These are phyloP conservation scores for Propithecus perrieri DNA, from an alignment of 2,797 vertebrate species.

Conservation along the genomic window DNA sequence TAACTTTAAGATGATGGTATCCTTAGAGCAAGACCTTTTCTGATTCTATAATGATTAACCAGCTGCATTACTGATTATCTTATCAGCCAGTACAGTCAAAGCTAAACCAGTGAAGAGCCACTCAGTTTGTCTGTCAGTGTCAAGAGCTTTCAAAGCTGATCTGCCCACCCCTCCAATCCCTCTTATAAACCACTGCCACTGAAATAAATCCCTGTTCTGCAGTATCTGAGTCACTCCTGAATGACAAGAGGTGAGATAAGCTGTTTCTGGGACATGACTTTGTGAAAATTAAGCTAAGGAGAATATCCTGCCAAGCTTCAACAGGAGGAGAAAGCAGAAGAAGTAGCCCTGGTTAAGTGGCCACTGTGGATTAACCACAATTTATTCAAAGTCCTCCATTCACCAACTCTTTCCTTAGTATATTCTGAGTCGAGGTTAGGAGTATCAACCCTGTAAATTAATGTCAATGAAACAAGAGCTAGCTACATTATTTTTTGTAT, in stretches of 20 bases:
- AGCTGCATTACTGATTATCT: not conserved
- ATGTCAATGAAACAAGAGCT: not conserved
- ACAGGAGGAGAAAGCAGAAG: not conserved
- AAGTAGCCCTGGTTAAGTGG: not conserved
- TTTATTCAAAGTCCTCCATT: not conserved
- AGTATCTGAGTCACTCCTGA: not conserved
- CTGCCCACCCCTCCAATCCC: not conserved
- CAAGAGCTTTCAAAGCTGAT: not conserved
- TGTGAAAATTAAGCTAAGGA: conserved; percentile 4
- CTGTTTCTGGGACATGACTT: not conserved
- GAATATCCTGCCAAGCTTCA: not conserved
- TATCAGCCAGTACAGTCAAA: not conserved
- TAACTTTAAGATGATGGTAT: not conserved
- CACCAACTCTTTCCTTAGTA: not conserved
- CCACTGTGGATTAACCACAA: not conserved
- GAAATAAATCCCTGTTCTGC: not conserved
- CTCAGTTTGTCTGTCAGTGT: not conserved
- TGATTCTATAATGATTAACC: not conserved
- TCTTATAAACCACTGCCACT: not conserved
- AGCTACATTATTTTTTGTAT: not conserved
- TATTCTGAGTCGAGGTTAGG: not conserved
- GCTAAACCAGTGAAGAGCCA: not conserved
- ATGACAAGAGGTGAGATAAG: not conserved
- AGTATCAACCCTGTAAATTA: not conserved
- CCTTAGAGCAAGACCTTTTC: not conserved